These are phyloP conservation scores for Lasioglossum figueresi DNA, from an alignment of 2,888 invertebrate genomes.

Conservation along the genomic window DNA sequence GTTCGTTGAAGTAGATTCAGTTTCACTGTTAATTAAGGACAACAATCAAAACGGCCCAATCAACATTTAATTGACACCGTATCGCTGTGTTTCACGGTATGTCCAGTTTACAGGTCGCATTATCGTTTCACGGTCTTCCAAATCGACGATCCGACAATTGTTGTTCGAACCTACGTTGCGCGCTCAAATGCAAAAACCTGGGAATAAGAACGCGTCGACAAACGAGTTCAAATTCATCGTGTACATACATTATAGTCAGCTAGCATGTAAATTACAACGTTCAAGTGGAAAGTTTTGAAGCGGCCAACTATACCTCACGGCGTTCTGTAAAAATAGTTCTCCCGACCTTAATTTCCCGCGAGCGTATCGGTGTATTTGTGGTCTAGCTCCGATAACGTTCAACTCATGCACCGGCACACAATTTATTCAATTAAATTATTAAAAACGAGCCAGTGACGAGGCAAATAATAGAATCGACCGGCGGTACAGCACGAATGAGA, in stretches of 20 bases:
- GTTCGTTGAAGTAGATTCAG: neutral
- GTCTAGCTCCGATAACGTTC: neutral
- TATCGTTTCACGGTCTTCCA: neutral
- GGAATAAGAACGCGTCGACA: neutral
- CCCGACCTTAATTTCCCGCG: neutral
- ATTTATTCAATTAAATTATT: neutral
- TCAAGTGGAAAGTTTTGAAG: neutral
- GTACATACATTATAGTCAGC: neutral
- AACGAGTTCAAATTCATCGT: neutral
- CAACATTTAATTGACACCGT: constrained; percentile 21
- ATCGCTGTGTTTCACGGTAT: neutral
- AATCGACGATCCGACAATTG: neutral
- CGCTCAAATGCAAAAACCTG: neutral
- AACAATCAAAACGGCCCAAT: constrained; percentile 10
- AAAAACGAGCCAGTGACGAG: neutral
- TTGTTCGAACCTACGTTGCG: neutral
- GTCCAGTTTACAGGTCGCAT: neutral
- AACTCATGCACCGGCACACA: neutral
- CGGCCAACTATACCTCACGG: neutral
- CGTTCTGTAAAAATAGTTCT: neutral
- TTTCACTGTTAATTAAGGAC: constrained; percentile 14
- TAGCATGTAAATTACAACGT: neutral
- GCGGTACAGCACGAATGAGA: neutral
- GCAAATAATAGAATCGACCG: neutral
- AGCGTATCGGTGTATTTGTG: neutral